phyloP scores from a whole-genome alignment of 2,797 vertebrate species.

The Cheirogaleus major region DNA sequence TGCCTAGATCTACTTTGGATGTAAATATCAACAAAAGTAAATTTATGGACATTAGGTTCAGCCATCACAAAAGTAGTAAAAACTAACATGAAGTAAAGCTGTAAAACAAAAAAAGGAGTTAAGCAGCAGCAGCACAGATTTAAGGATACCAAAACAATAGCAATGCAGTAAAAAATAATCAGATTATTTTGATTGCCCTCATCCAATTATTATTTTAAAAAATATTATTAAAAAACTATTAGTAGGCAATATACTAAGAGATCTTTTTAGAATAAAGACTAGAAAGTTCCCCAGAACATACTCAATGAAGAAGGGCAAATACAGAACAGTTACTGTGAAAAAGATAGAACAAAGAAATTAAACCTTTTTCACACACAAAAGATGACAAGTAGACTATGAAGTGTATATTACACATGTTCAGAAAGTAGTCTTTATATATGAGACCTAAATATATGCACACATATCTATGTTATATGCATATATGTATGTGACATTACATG shows the following conservation, averaged over 20 bases:
- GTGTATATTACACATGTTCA: background rate
- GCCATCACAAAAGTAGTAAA: background rate
- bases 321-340: slow-evolving; percentile 24
- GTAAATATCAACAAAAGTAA: slow-evolving; percentile 14
- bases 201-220: background rate
- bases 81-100: slow-evolving; percentile 48
- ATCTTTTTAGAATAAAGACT: slow-evolving; percentile 65
- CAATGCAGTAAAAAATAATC: background rate
- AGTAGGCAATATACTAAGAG: slow-evolving; percentile 47
- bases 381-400: background rate
- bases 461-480: background rate
- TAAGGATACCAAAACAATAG: background rate
- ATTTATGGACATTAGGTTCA: background rate
- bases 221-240: background rate
- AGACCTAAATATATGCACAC: background rate
- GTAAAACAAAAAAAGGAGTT: slow-evolving; percentile 35
- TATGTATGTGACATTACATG: background rate
- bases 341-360: slow-evolving; percentile 18
- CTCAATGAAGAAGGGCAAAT: slow-evolving; percentile 34
- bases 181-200: slow-evolving; percentile 20
- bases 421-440: background rate
- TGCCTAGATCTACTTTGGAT: background rate
- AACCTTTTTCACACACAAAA: slow-evolving; percentile 33
- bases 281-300: slow-evolving; percentile 18
- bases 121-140: background rate